Conservation (phyloP, 2,888 invertebrate species). For the Polia nebulosa region DNA sequence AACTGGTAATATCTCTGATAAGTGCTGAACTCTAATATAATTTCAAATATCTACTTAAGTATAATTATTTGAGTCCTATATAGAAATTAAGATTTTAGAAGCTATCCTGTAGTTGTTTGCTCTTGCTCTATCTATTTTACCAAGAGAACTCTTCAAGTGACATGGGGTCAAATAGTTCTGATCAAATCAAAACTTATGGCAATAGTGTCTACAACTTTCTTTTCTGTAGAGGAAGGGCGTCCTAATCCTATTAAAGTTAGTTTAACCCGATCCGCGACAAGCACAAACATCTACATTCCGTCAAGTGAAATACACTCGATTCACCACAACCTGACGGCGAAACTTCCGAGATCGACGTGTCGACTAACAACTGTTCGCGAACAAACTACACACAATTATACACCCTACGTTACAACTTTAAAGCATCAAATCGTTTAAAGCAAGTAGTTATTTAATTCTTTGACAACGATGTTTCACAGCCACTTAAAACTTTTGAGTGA, state of each 20-base stretch:
- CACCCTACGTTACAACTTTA: constrained; percentile 71
- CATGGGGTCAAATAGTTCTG: constrained; percentile 25
- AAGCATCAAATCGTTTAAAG: constrained; percentile 70
- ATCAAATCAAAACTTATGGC: constrained; percentile 48
- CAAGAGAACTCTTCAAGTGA: constrained; percentile 22
- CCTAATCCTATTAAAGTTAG: constrained; percentile 71
- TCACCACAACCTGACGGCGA: constrained; percentile 80
- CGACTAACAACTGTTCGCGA: constrained; percentile 79
- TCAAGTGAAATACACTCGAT: constrained; percentile 78
- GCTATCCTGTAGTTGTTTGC: not conserved
- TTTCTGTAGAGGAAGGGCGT: constrained; percentile 23
- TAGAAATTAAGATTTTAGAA: not conserved
- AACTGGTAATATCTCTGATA: constrained; percentile 32
- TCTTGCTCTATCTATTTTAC: constrained; percentile 1
- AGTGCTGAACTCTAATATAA: constrained; percentile 11
- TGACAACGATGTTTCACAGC: constrained; percentile 89
- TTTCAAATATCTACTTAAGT: constrained; percentile 8
- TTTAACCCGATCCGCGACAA: constrained; percentile 67
- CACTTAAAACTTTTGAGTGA: constrained; percentile 90
- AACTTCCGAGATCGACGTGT: constrained; percentile 81
- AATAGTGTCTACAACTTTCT: constrained; percentile 38
- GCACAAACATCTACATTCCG: constrained; percentile 75
- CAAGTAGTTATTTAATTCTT: constrained; percentile 84
- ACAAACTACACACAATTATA: constrained; percentile 72
- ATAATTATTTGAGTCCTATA: not conserved